Conservation (phyloP, 2,113 vertebrate genomes). For the Colistium nudipinnis region DNA sequence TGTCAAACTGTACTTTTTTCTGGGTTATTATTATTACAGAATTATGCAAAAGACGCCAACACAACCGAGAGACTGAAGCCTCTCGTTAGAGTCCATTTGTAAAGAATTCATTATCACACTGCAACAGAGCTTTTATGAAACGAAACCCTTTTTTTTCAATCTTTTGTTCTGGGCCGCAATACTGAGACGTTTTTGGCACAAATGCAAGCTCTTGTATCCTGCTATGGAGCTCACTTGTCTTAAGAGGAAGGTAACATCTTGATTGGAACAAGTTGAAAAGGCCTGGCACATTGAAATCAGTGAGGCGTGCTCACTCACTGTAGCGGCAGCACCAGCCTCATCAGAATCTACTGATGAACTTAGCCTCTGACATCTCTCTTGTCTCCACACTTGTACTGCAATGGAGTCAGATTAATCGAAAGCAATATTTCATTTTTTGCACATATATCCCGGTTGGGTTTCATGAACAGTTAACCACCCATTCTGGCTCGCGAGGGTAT, state of each 20-base stretch:
- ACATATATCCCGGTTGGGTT: not conserved
- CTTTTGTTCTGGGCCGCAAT: conserved; percentile 1
- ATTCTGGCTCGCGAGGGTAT: not conserved
- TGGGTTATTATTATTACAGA: conserved; percentile 11
- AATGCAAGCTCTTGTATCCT: conserved; percentile 24
- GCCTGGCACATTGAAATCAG: conserved; percentile 75
- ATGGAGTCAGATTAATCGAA: conserved; percentile 67
- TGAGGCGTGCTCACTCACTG: conserved; percentile 70
- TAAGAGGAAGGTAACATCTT: conserved; percentile 73
- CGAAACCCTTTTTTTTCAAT: conserved; percentile 8
- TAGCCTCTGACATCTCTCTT: conserved; percentile 80
- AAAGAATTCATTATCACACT: conserved; percentile 46
- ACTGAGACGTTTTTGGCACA: conserved; percentile 37
- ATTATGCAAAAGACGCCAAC: conserved; percentile 11
- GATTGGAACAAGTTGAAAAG: conserved; percentile 79
- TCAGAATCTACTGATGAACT: conserved; percentile 80
- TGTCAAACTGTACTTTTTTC: conserved; percentile 2
- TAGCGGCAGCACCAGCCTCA: conserved; percentile 73
- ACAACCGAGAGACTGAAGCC: not conserved
- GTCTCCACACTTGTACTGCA: conserved; percentile 68
- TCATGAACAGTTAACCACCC: conserved; percentile 36
- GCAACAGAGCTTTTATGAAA: conserved; percentile 14
- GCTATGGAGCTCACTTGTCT: conserved; percentile 45
- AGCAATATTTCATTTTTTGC: conserved; percentile 55
- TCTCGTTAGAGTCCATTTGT: not conserved